phyloP scores from a whole-genome alignment of 2,888 invertebrate genomes.

The Drosophila hawaiiensis region DNA sequence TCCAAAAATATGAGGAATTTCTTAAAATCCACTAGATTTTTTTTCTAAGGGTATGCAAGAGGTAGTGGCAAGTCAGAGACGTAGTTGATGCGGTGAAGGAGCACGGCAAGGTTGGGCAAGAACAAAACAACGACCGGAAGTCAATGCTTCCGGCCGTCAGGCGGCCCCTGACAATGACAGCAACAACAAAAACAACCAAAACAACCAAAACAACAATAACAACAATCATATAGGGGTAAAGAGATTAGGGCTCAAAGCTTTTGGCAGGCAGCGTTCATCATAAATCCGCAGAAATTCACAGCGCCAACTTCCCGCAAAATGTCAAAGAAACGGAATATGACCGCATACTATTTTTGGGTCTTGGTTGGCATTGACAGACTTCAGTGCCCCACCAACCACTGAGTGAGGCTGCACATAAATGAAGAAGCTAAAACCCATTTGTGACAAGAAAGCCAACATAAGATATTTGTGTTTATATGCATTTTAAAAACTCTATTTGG shows the following conservation, averaged over 20 bases:
- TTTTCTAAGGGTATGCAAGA: not conserved
- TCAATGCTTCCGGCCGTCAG: constrained; percentile 21
- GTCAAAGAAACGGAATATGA: constrained; percentile 8
- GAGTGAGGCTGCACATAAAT: constrained; percentile 1
- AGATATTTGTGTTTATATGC: not conserved
- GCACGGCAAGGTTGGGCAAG: constrained; percentile 1
- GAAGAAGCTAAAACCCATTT: not conserved
- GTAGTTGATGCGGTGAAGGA: not conserved
- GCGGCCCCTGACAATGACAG: constrained; percentile 26
- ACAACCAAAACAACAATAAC: not conserved
- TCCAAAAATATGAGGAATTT: not conserved
- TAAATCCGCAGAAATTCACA: constrained; percentile 27
- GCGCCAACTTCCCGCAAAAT: constrained; percentile 7
- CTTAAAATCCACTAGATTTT: not conserved
- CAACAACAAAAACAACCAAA: constrained; percentile 5
- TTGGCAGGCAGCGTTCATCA: constrained; percentile 35
- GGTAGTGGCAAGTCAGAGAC: not conserved
- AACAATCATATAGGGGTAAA: constrained; percentile 7
- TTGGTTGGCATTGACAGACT: constrained; percentile 12
- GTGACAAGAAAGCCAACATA: not conserved
- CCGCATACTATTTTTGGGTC: constrained; percentile 5
- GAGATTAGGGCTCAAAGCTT: constrained; percentile 31
- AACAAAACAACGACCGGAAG: constrained; percentile 10
- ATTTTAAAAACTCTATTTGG: not conserved
- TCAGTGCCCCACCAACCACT: not conserved